Evolutionary conservation across 1,140 invertebrate genomes (phyloP).

Genomic region (Lordiphosa mommai): DNA sequence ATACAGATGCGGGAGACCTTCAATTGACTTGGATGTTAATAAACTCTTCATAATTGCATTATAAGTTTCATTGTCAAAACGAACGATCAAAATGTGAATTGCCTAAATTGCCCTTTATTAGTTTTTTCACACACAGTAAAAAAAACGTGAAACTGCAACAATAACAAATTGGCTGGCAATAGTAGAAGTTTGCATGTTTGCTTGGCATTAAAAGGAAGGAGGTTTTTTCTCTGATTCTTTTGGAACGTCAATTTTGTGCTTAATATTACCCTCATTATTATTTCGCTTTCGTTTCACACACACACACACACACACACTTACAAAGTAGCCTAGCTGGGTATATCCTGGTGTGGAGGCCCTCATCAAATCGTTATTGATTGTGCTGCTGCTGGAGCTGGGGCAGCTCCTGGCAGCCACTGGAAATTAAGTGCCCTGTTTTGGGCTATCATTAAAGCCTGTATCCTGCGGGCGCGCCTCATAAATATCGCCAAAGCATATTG

Average conservation of each 20-base stretch:
- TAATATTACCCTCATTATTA: constrained; percentile 74
- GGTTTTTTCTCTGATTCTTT: constrained; percentile 36
- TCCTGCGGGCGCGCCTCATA: constrained; percentile 73
- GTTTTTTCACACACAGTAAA: constrained; percentile 76
- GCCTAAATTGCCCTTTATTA: constrained; percentile 75
- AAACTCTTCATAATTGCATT: constrained; percentile 61
- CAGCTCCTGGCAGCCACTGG: constrained; percentile 26
- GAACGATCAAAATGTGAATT: constrained; percentile 50
- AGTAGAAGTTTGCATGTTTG: constrained; percentile 55
- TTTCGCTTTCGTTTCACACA: constrained; percentile 63
- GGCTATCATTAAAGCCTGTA: constrained; percentile 75
- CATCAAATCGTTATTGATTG: constrained; percentile 76
- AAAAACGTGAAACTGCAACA: constrained; percentile 23
- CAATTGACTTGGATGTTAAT: constrained; percentile 31
- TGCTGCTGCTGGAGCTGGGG: constrained; percentile 10
- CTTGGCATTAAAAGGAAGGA: constrained; percentile 49
- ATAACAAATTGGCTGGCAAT: constrained; percentile 53
- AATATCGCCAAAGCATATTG: constrained; percentile 75
- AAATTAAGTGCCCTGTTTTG: constrained; percentile 72
- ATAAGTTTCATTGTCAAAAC: constrained; percentile 52
- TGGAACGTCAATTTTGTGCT: constrained; percentile 22
- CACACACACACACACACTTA: constrained; percentile 17
- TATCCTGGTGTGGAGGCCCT: constrained; percentile 52
- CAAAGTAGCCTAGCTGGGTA: constrained; percentile 60
- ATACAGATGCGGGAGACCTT: constrained; percentile 2